Evolutionary conservation across 2,797 vertebrate species (phyloP), one percentile per base, ranked within the genome.

Genomic region (Sitta carolinensis): DNA sequence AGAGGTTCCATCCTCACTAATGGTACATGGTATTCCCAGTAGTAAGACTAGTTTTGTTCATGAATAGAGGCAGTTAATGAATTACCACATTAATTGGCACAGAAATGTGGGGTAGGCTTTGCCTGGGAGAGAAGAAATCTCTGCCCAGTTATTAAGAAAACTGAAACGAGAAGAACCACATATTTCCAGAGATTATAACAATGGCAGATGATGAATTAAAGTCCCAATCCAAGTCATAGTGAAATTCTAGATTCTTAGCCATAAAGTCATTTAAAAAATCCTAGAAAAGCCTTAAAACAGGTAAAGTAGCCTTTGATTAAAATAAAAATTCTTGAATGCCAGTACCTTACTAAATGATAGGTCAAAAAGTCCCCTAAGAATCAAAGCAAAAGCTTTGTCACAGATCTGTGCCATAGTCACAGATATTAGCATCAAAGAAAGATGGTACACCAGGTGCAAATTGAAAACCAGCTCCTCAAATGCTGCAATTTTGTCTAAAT

Each of bases 301-400:
- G n/a, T 59, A 50, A 62, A 87, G 40, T 43, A 81, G 36, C 58
- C 34, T 73, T 82, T 67, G 22, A 26, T 40, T 47, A 81, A 5
- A 58, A 92, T 82, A 82, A 89, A 90, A 93, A 94, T 88, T 93
- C 27, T 73, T 78, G 27, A 47, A 17, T 89, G 26, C 18, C 27
- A 58, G 27, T 94, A 82, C 13, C 14, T 80, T 47, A 21, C n/a
- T 89, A 17, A 75, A 84, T 32, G 15, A 57, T 29, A 82, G 29
- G 54, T 70, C 30, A 70, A 52, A 90, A 84, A 79, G 54, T 55
- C 89, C 50, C 26, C 4, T 51, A 73, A 61, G 34, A 91, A 58
- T 84, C 36, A 82, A 84, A 80, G 40, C 64, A 75, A 70, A 58
- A 69, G 1, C 7, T 68, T 36, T 36, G 36, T 36, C 36, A 36